Evolutionary conservation across 2,797 vertebrate genomes (phyloP).

Genomic region (Acrossocheilus fasciatus): DNA sequence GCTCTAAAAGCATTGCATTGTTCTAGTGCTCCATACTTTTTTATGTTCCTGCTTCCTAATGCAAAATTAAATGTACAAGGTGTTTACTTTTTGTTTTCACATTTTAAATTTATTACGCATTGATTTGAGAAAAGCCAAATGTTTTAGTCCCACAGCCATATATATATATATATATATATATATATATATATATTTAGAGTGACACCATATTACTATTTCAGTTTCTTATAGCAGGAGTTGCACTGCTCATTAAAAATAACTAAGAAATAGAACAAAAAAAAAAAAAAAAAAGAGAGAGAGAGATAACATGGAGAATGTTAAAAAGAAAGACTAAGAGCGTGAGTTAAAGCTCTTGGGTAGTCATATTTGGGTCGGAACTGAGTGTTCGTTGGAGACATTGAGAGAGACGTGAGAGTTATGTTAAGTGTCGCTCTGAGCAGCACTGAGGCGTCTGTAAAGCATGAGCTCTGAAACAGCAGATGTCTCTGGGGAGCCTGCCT

Average conservation of each 20-base stretch:
- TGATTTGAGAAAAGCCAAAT: background rate
- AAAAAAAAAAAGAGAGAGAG: background rate
- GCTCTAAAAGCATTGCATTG: constrained; percentile 23
- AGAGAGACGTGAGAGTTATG: constrained; percentile 40
- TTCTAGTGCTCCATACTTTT: background rate
- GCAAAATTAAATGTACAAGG: background rate
- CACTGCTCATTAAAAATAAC: background rate
- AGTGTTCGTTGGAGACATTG: constrained; percentile 12
- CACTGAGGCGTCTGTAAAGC: constrained; percentile 1
- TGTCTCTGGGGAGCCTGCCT: constrained; percentile 24
- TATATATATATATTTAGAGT: background rate
- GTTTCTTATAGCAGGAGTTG: background rate
- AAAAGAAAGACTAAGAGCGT: background rate
- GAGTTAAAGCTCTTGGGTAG: background rate
- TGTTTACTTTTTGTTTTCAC: background rate
- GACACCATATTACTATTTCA: background rate
- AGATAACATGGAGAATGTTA: background rate
- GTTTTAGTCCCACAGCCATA: background rate
- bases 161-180: too few relatives aligned
- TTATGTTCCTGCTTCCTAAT: background rate
- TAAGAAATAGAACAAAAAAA: background rate
- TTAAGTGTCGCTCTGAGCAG: constrained; percentile 9
- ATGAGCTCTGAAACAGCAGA: constrained; percentile 21
- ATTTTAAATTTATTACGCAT: background rate
- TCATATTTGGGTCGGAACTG: constrained; percentile 16